phyloP scores from a whole-genome alignment of 1,140 invertebrate species.

The Caenorhabditis inopinata region DNA sequence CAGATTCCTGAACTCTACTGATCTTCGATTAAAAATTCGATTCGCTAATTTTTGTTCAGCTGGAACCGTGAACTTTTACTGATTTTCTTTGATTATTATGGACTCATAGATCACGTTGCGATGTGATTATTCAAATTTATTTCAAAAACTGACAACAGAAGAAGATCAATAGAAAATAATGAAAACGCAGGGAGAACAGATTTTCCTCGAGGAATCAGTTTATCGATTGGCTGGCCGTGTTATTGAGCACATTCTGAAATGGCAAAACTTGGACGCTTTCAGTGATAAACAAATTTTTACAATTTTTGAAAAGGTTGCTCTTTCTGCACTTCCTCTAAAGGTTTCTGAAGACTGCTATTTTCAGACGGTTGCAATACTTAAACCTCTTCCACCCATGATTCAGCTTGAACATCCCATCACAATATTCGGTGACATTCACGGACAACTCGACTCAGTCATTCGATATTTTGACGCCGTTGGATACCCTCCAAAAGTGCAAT shows the following conservation, averaged over 20 bases:
- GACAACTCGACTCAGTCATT: constrained; percentile 70
- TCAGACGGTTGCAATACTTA: not conserved
- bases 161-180: not conserved
- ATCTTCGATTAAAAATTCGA: too few species aligned
- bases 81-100: too few species aligned
- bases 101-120: too few species aligned
- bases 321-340: too few species aligned
- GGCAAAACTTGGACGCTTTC: not conserved
- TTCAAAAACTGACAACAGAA: not conserved
- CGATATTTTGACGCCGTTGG: constrained; percentile 69
- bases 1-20: too few species aligned
- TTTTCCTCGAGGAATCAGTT: not conserved
- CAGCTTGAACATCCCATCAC: constrained; percentile 57
- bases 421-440: constrained; percentile 70
- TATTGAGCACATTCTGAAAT: not conserved
- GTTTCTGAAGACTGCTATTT: too few species aligned
- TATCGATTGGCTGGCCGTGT: not conserved
- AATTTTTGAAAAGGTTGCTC: constrained; percentile 5
- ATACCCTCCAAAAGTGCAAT: constrained; percentile 98
- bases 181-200: too few species aligned
- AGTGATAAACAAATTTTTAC: not conserved
- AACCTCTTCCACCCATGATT: constrained; percentile 39
- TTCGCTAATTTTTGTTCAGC: too few species aligned
- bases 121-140: too few species aligned
- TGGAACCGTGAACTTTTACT: too few species aligned